Evolutionary conservation across 2,113 vertebrate genomes (phyloP).

Genomic region (Panthera leo): DNA sequence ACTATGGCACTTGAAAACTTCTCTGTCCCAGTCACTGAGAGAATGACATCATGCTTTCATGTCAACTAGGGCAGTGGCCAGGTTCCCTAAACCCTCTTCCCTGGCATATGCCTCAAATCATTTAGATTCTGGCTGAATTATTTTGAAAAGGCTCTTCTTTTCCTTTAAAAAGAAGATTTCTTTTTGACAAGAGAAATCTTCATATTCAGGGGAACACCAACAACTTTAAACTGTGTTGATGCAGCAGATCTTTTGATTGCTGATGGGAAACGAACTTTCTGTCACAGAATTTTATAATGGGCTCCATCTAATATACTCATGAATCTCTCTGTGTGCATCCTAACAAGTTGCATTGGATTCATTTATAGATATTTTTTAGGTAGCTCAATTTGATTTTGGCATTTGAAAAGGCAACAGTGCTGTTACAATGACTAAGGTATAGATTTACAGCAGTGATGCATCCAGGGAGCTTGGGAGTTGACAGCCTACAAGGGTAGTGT

Average conservation of each 20-base stretch:
- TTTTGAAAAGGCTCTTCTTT: slow-evolving; percentile 31
- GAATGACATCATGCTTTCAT: neutral
- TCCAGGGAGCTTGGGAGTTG: neutral
- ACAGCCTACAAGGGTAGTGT: neutral
- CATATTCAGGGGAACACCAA: neutral
- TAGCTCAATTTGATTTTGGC: neutral
- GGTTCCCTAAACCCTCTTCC: neutral
- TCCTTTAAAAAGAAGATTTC: slow-evolving; percentile 27
- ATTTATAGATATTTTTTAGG: neutral
- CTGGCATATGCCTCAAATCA: neutral
- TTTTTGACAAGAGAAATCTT: slow-evolving; percentile 36
- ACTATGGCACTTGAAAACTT: neutral
- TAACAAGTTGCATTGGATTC: neutral
- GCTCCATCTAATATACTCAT: neutral
- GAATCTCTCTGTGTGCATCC: neutral
- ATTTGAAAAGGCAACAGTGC: neutral
- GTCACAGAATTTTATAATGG: slow-evolving; percentile 30
- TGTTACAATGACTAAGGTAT: neutral
- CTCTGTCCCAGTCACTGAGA: neutral
- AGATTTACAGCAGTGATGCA: neutral
- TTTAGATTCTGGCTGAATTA: slow-evolving; percentile 11
- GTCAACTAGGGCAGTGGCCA: neutral
- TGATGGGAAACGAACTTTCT: slow-evolving; percentile 39
- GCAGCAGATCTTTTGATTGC: slow-evolving; percentile 28
- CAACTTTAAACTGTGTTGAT: slow-evolving; percentile 1